Evolutionary conservation across 2,888 invertebrate species (phyloP).

Genomic region (Lepidochrysops patricia): DNA sequence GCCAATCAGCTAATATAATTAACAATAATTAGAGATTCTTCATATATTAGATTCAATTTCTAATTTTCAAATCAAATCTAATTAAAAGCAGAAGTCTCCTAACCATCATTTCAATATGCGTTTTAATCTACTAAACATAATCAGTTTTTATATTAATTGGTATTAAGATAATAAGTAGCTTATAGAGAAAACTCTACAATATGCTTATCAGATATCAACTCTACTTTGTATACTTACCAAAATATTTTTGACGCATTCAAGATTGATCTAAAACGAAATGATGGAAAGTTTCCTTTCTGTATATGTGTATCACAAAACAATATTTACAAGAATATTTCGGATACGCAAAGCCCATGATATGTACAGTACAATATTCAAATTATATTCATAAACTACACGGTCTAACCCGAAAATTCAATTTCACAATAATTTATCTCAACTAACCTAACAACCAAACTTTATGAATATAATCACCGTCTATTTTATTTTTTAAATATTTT

Average conservation of each 20-base stretch:
- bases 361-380: conserved; percentile 43
- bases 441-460: conserved; percentile 38
- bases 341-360: conserved; percentile 53
- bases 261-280: background rate
- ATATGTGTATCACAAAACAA: conserved; percentile 8
- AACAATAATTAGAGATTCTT: conserved; percentile 48
- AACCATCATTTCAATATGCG: background rate
- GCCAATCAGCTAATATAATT: conserved; percentile 56
- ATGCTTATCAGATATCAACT: background rate
- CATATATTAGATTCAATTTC: conserved; percentile 30
- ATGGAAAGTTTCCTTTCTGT: conserved; percentile 1
- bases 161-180: no score
- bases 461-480: conserved; percentile 34
- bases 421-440: background rate
- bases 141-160: no score
- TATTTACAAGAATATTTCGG: conserved; percentile 56
- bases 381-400: background rate
- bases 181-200: no score
- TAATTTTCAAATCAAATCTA: conserved; percentile 32
- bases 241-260: no score
- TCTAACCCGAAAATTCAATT: background rate
- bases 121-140: no score
- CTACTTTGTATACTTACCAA: background rate
- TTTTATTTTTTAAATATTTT: conserved; percentile 18
- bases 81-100: background rate